A percentile compares a stretch with the other conserved stretches of the same genome.
Evolutionary conservation across 2,888 invertebrate genomes (phyloP).

Genomic region (Lagria hirta): DNA sequence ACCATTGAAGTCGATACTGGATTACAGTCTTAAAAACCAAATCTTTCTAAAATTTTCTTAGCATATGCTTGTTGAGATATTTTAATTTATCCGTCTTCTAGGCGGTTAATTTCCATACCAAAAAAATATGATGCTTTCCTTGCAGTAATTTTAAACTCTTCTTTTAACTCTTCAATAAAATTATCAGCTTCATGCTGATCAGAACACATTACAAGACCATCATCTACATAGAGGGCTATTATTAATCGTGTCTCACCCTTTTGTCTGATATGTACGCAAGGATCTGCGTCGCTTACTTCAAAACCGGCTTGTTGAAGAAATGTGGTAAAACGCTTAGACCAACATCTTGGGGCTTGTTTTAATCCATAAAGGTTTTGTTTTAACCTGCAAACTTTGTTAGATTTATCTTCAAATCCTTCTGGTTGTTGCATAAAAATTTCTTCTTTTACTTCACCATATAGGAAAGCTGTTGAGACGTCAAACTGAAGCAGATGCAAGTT

Average conservation of each 20-base stretch:
- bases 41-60: constrained; percentile 21
- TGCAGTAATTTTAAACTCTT: constrained; percentile 1
- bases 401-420: constrained; percentile 38
- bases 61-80: constrained; percentile 17
- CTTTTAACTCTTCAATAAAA: constrained; percentile 27
- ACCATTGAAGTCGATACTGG: constrained; percentile 26
- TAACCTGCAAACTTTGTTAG: constrained; percentile 38
- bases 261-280: no score
- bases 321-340: constrained; percentile 38
- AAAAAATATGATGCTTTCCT: not conserved
- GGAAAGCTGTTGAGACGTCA: constrained; percentile 42
- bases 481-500: constrained; percentile 35
- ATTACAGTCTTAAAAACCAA: constrained; percentile 30
- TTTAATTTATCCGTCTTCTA: constrained; percentile 5
- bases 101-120: constrained; percentile 6
- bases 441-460: constrained; percentile 37
- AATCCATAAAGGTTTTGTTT: constrained; percentile 44
- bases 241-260: constrained; percentile 31
- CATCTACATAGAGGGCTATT: constrained; percentile 43
- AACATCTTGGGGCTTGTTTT: constrained; percentile 44
- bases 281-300: no score
- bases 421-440: constrained; percentile 45
- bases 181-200: constrained; percentile 12
- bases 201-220: constrained; percentile 36
- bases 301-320: no score